Evolutionary conservation across 2,888 invertebrate species (phyloP), one percentile per base, ranked within the genome.

Genomic region (Cephonodes hylas): DNA sequence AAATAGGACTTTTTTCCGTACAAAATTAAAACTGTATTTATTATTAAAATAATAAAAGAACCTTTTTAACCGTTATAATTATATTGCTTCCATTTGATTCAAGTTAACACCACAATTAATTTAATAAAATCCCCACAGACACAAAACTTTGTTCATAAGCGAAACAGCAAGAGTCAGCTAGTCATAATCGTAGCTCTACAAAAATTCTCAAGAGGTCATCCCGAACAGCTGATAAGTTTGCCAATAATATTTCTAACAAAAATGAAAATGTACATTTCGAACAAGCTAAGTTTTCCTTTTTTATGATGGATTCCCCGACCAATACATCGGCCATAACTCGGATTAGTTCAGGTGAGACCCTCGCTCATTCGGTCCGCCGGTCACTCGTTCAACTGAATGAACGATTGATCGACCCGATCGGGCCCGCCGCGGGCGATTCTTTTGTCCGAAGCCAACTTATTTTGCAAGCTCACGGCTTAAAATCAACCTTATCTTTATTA

Each of bases 341-440:
- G 75, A 81, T 84, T 81, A 81, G 81, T 78, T 79, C 78, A 80
- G 79, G 77, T 83, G 77, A 70, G 70, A 64, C 25, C 76, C 63
- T 66, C 76, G 72, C 68, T 80, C 80, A 76, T 77, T 70, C 79
- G 77, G 74, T 76, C 72, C 73, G 74, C 71, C 77, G 77, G 78
- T 75, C 78, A 77, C 75, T 76, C 77, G 76, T 77, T 80, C 80
- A 78, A 79, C 78, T 78, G 81, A 81, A 83, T 77, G 75, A 80
- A 79, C 61, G 57, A 56, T 45, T 44, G 62, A 42, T 42, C 59
- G 62, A 62, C 42, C 44, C 56, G 59, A 53, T 56, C 58, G 68
- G 67, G 67, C 71, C 70, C 69, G 69, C 64, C 69, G 68, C 71
- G 53, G 15, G 73, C 68, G 69, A 74, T 76, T 74, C 74, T 71